Evolutionary conservation across 2,113 vertebrate species (phyloP), one percentile per base, ranked within the genome.

Genomic region (Rhipidura dahli): DNA sequence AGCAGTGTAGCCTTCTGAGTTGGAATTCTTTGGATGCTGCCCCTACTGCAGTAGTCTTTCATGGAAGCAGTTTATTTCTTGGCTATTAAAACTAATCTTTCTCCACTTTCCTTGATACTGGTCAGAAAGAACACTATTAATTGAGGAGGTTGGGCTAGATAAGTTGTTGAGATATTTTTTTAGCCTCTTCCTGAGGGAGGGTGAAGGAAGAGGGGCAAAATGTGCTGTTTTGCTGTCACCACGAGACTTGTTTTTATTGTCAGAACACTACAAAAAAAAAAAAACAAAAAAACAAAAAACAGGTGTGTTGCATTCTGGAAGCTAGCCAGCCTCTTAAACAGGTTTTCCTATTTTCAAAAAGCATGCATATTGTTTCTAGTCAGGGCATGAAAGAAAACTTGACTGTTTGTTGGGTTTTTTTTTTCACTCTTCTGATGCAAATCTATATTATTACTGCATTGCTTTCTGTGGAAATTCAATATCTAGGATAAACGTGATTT

Each of bases 301-400:
- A 56, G 2, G 1, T 44, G 9, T 56, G 15, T 33, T 59, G 26
- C 16, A 10, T 57, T 83, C 20, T 66, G 50, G 68, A 80, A 75
- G 33, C 14, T 82, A 68, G 6, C 9, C 19, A 65, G 28, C 7
- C 37, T 56, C n/a, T 65, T 76, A 10, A 87, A 40, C 11, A 28
- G 2, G 6, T 40, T 70, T 45, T 50, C 14, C 1, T 24, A 1
- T 21, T 79, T 78, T 68, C 24, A 22, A 56, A n/a, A 78, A 57
- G 21, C 0, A 0, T 45, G 10, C 13, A 0, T 64, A 17, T 31
- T 1, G 44, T 83, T 64, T 90, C 8, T 53, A 5, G 1, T 64
- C 14, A 15, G 27, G 13, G 4, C 39, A 10, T 26, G 20, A 26
- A 53, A 31, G 37, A 73, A 57, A 39, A 64, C 7, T 64, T 64